Evolutionary conservation across 2,888 invertebrate species (phyloP).

Genomic region (Dolichopus griseipennis): DNA sequence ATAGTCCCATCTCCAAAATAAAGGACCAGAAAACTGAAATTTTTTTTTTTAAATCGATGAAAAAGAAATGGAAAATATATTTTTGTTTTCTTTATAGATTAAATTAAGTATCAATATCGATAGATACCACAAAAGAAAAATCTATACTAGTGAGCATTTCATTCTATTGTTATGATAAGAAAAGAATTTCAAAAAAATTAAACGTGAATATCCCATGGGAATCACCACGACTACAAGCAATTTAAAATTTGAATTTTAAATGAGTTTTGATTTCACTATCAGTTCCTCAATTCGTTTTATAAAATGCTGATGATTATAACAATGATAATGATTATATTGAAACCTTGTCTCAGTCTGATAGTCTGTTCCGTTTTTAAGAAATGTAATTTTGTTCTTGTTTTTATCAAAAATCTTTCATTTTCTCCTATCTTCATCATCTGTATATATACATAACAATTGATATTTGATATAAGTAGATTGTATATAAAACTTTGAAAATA

Average conservation of each 20-base stretch:
- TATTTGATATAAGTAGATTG: no score
- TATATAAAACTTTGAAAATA: no score
- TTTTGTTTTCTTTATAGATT: neutral
- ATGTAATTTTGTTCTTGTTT: no score
- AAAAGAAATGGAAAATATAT: neutral
- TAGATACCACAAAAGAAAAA: neutral
- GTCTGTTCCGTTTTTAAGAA: no score
- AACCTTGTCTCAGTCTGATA: no score
- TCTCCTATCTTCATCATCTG: no score
- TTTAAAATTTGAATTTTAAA: conserved; percentile 6
- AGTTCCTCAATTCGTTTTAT: neutral
- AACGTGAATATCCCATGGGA: neutral
- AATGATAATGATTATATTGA: no score
- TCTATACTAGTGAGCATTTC: neutral
- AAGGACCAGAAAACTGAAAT: no score
- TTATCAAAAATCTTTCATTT: no score
- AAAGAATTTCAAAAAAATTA: neutral
- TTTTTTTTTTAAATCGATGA: neutral
- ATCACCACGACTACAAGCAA: neutral
- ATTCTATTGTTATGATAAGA: no score
- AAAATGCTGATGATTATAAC: neutral
- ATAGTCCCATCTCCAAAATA: no score
- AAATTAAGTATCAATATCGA: neutral
- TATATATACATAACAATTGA: no score
- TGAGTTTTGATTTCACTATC: neutral